Conservation (phyloP, 2,113 vertebrate species). For the Epinephelus fuscoguttatus region DNA sequence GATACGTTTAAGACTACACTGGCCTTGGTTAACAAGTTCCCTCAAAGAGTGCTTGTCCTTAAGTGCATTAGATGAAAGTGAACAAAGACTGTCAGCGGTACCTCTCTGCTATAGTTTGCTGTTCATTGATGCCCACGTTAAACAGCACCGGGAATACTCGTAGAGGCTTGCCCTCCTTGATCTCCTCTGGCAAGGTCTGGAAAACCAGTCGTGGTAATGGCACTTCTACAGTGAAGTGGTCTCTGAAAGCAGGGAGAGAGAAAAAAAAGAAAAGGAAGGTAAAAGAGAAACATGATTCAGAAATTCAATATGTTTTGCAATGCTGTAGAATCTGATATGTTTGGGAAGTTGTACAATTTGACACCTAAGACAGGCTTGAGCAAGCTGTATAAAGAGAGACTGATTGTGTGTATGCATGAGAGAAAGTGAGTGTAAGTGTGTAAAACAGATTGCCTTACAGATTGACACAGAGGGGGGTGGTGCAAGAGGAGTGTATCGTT, state of each 20-base stretch:
- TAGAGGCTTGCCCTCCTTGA: conserved; percentile 92
- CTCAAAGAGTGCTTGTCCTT: background rate
- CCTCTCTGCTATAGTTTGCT: conserved; percentile 98
- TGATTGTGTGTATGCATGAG: background rate
- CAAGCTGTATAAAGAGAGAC: conserved; percentile 29
- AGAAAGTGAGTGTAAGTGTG: background rate
- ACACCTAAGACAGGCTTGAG: conserved; percentile 21
- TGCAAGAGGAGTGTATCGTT: background rate
- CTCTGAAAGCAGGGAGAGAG: conserved; percentile 79
- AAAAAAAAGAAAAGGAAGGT: background rate
- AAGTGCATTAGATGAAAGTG: background rate
- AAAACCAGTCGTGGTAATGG: conserved; percentile 92
- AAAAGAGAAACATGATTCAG: background rate
- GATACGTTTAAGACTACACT: background rate
- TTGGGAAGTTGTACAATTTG: conserved; percentile 44
- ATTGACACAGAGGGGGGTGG: background rate
- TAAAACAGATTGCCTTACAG: background rate
- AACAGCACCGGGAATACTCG: conserved; percentile 93
- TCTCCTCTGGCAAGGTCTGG: conserved; percentile 91
- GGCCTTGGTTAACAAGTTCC: background rate
- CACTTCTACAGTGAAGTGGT: conserved; percentile 93
- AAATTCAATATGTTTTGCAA: background rate
- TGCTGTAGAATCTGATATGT: conserved; percentile 11
- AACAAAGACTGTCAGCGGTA: conserved; percentile 72
- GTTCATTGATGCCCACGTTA: conserved; percentile 98